A percentile compares a stretch with the other conserved stretches of the same genome.
Evolutionary conservation across 2,113 vertebrate species (phyloP).

Genomic region (Tragelaphus imberbis): DNA sequence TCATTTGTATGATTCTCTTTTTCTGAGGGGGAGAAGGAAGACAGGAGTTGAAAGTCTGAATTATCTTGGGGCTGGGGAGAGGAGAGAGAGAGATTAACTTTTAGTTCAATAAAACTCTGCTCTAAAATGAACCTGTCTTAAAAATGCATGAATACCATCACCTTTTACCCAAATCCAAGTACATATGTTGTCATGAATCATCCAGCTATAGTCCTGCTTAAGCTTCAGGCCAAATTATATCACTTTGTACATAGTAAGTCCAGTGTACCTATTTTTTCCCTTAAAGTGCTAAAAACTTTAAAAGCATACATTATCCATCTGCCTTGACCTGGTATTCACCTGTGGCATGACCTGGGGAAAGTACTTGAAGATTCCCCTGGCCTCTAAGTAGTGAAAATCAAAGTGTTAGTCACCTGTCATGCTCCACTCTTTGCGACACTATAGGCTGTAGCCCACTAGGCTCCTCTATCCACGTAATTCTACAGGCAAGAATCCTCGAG

Average conservation of each 20-base stretch:
- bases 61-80: not conserved
- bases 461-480: not conserved
- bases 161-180: conserved; percentile 36
- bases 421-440: not conserved
- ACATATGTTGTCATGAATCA: not conserved
- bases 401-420: not conserved
- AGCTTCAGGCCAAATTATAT: conserved; percentile 21
- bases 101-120: not conserved
- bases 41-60: not conserved
- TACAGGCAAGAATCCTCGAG: not conserved
- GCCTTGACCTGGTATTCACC: not conserved
- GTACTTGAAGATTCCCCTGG: not conserved
- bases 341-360: not conserved
- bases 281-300: not conserved
- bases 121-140: conserved; percentile 26
- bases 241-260: not conserved
- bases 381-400: not conserved
- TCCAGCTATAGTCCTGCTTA: not conserved
- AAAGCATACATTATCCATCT: not conserved
- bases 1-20: not conserved
- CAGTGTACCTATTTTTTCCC: not conserved
- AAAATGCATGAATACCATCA: conserved; percentile 16
- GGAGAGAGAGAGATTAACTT: not conserved
- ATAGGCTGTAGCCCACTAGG: not conserved
- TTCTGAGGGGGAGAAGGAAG: not conserved